phyloP scores from a whole-genome alignment of 2,113 vertebrate species.

The Alosa alosa region DNA sequence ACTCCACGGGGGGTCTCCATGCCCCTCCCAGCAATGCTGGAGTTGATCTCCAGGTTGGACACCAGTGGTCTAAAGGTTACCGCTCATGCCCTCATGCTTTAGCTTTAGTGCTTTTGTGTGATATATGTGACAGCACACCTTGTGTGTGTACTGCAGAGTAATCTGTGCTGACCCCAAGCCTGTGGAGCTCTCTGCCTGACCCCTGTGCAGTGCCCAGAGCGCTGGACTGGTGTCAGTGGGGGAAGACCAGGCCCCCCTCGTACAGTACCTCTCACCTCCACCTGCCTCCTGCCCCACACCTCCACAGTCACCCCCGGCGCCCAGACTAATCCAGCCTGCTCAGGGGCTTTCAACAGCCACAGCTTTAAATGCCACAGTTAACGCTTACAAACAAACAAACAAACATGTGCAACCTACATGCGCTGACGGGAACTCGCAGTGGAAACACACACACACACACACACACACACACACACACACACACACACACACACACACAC shows the following conservation, averaged over 20 bases:
- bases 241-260: not conserved
- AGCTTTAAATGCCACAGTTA: slow-evolving; percentile 4
- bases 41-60: no score
- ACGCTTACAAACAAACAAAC: not conserved
- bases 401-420: not conserved
- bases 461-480: not conserved
- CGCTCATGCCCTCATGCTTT: not conserved
- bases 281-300: not conserved
- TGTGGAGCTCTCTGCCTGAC: not conserved
- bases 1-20: not conserved
- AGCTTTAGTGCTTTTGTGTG: not conserved
- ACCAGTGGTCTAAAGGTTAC: slow-evolving; percentile 7
- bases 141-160: not conserved
- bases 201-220: not conserved
- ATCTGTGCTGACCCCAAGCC: not conserved
- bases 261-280: not conserved
- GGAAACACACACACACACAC: not conserved
- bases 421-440: no score
- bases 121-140: not conserved
- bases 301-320: not conserved
- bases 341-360: not conserved
- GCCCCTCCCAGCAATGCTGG: no score
- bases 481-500: not conserved
- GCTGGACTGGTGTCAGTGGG: no score
- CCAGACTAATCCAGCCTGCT: not conserved